phyloP scores from a whole-genome alignment of 2,797 vertebrate species.

The Sebastes itinus region DNA sequence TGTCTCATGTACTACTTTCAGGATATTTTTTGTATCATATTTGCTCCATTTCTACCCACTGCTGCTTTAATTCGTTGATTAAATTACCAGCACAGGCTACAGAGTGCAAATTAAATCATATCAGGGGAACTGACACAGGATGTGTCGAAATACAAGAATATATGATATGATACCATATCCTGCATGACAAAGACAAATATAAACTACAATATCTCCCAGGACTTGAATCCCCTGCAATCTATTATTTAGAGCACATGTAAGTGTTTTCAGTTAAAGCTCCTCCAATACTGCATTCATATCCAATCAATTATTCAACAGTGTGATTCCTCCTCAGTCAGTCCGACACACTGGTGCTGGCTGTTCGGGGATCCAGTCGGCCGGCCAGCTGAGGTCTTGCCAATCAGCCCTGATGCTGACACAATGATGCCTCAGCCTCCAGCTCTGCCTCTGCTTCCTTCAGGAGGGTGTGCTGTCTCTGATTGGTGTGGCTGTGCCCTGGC shows the following conservation, averaged over 20 bases:
- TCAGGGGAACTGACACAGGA: conserved; percentile 26
- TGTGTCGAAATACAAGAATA: conserved; percentile 28
- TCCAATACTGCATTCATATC: conserved; percentile 76
- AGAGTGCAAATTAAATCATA: conserved; percentile 7
- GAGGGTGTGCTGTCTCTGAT: conserved; percentile 53
- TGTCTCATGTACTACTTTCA: too few relatives aligned
- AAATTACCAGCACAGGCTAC: neutral
- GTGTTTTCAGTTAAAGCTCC: conserved; percentile 81
- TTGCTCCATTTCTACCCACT: too few relatives aligned
- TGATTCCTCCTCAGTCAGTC: conserved; percentile 67
- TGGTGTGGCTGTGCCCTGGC: conserved; percentile 62
- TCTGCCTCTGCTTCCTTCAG: conserved; percentile 50
- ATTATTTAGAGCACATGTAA: conserved; percentile 79
- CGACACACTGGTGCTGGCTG: conserved; percentile 53
- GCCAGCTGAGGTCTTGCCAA: conserved; percentile 63
- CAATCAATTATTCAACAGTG: conserved; percentile 78
- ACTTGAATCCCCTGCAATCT: conserved; percentile 65
- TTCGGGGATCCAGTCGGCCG: conserved; percentile 52
- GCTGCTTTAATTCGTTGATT: conserved; percentile 12
- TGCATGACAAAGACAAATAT: conserved; percentile 68
- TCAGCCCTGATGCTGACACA: conserved; percentile 56
- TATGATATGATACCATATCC: conserved; percentile 53
- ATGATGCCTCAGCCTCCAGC: conserved; percentile 46
- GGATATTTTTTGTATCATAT: too few relatives aligned
- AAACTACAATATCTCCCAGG: conserved; percentile 66